Percentiles rank a stretch among this genome's conserved stretches.
Evolutionary conservation across 2,113 vertebrate species (phyloP).

Genomic region (Coryphaenoides rupestris): DNA sequence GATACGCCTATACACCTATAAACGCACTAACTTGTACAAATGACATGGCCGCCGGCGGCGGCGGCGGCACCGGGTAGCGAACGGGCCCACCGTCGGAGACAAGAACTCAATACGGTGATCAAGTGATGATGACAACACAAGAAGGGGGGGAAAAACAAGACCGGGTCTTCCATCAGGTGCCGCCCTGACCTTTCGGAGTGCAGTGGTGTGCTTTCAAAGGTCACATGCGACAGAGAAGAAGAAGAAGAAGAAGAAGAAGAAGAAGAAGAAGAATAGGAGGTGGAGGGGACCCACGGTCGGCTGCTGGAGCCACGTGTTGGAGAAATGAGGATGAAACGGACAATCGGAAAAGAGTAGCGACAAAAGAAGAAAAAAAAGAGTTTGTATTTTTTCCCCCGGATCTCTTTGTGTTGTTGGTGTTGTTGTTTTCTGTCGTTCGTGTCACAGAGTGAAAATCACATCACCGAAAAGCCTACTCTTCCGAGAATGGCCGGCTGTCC

Average conservation of each 20-base stretch:
- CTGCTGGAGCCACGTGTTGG: not conserved
- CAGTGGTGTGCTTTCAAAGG: conserved; percentile 59
- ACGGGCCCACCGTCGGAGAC: no score
- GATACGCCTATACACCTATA: conserved; percentile 29
- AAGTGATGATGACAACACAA: conserved; percentile 51
- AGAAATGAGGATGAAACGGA: no score
- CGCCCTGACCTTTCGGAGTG: conserved; percentile 63
- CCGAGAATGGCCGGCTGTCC: no score
- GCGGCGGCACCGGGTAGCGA: conserved; percentile 36
- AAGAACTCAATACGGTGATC: conserved; percentile 61
- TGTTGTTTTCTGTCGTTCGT: not conserved
- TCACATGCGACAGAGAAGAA: conserved; percentile 52
- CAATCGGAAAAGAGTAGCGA: no score
- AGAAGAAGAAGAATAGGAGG: no score
- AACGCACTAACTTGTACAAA: conserved; percentile 53
- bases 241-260: no score
- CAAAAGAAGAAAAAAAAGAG: no score
- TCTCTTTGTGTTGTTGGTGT: no score
- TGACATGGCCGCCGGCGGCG: conserved; percentile 35
- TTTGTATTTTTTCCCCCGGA: no score
- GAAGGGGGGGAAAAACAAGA: no score
- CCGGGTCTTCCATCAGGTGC: conserved; percentile 51
- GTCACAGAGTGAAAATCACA: no score
- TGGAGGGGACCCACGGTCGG: conserved; percentile 12
- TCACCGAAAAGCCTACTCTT: no score